Percentiles rank a stretch among this genome's conserved stretches.
Evolutionary conservation across 2,113 vertebrate genomes (phyloP).

Genomic region (Chaetura pelagica): DNA sequence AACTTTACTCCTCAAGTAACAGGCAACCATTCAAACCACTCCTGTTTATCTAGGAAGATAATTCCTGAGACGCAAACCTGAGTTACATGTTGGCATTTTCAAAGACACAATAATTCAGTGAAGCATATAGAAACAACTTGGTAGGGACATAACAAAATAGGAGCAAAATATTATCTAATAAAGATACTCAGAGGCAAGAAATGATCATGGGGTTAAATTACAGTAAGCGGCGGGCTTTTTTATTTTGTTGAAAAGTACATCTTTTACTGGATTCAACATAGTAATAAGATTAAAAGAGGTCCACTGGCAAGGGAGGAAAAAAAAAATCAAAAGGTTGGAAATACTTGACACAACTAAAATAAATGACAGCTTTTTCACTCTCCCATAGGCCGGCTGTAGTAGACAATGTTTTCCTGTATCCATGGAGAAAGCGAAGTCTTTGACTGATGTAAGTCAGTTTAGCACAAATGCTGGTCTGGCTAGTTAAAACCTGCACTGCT

Average conservation of each 20-base stretch:
- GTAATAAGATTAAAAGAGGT: constrained; percentile 45
- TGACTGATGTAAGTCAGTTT: not conserved
- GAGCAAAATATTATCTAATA: constrained; percentile 18
- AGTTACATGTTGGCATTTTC: not conserved
- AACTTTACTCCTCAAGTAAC: not conserved
- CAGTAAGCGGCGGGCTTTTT: constrained; percentile 57
- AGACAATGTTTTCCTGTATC: not conserved
- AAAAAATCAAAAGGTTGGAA: constrained; percentile 38
- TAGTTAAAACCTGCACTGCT: constrained; percentile 14
- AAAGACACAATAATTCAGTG: not conserved
- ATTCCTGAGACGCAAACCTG: constrained; percentile 41
- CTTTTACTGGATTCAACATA: constrained; percentile 44
- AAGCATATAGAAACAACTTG: not conserved
- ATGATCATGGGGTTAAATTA: constrained; percentile 40
- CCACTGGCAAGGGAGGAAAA: constrained; percentile 44
- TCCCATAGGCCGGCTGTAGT: constrained; percentile 18
- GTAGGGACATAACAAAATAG: not conserved
- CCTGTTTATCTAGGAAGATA: not conserved
- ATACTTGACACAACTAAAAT: constrained; percentile 37
- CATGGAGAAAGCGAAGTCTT: constrained; percentile 46
- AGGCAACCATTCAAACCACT: constrained; percentile 8
- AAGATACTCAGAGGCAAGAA: constrained; percentile 60
- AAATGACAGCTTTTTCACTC: constrained; percentile 19
- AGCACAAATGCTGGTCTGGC: constrained; percentile 21
- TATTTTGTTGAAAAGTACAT: constrained; percentile 64